Evolutionary conservation across 2,888 invertebrate genomes (phyloP).

Genomic region (Tipula lateralis): DNA sequence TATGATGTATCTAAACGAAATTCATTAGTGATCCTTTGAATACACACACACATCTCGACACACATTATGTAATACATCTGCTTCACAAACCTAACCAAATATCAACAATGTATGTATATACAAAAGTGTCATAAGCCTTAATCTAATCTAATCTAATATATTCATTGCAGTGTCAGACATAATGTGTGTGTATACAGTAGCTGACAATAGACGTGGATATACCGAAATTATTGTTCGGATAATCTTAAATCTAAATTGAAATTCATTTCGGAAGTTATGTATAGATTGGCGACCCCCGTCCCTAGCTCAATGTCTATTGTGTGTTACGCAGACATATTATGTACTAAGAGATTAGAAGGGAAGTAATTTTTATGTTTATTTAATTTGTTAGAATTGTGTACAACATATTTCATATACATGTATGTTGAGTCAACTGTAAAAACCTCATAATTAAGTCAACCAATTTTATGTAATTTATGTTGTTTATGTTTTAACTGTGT

Average conservation of each 20-base stretch:
- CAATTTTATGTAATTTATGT: constrained; percentile 19
- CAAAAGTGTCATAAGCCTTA: constrained; percentile 6
- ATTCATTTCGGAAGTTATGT: neutral
- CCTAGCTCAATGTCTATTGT: neutral
- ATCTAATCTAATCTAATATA: constrained; percentile 19
- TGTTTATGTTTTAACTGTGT: neutral
- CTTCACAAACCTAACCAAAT: neutral
- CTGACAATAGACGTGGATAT: neutral
- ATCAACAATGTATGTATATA: no score
- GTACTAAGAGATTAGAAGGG: neutral
- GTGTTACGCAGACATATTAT: neutral
- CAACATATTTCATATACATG: constrained; percentile 4
- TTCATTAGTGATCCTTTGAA: constrained; percentile 11
- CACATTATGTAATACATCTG: constrained; percentile 12
- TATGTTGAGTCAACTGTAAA: constrained; percentile 13
- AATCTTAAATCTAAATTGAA: constrained; percentile 24
- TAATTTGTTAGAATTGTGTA: constrained; percentile 4
- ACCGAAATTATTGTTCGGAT: neutral
- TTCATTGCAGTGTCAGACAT: neutral
- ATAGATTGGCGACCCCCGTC: neutral
- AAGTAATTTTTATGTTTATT: constrained; percentile 24
- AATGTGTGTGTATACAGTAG: neutral
- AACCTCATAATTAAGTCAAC: constrained; percentile 24
- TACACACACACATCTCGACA: neutral
- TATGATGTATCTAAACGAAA: neutral